phyloP scores from a whole-genome alignment of 35 echinoderm and acorn worm genomes.

The Holothuria glaberrima region DNA sequence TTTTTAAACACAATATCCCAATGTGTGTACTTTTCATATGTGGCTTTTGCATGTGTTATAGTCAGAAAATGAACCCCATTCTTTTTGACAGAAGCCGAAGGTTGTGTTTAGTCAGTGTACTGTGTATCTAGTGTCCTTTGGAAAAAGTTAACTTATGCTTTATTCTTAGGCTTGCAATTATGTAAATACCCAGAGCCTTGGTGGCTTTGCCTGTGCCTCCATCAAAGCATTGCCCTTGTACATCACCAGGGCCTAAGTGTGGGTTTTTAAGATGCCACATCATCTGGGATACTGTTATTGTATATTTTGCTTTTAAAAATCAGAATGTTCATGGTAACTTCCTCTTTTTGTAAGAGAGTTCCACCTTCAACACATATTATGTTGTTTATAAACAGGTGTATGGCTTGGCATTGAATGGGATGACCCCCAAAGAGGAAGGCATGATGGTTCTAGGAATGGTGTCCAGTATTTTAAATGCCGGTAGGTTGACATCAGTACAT shows the following conservation, averaged over 20 bases:
- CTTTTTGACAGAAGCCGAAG: too few relatives aligned
- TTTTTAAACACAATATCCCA: too few relatives aligned
- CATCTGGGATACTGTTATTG: not conserved
- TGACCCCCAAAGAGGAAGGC: conserved; percentile 80
- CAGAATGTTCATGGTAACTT: not conserved
- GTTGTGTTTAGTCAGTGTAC: too few relatives aligned
- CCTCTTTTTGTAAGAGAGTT: not conserved
- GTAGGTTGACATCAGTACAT: conserved; percentile 9
- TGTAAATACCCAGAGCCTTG: too few relatives aligned
- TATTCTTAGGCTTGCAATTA: too few relatives aligned
- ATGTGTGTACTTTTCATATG: too few relatives aligned
- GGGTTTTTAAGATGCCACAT: not conserved
- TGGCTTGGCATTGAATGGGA: conserved; percentile 99
- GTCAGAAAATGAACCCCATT: too few relatives aligned
- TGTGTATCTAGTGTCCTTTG: too few relatives aligned
- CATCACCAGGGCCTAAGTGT: not conserved
- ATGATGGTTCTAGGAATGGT: conserved; percentile 90
- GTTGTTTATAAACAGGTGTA: conserved; percentile 54
- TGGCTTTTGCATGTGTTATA: too few relatives aligned
- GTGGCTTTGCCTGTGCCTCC: too few relatives aligned
- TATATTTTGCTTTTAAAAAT: not conserved
- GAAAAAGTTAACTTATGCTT: not conserved
- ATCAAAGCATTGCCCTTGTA: too few relatives aligned
- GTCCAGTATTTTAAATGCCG: conserved; percentile 81
- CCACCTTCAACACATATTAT: not conserved